Percentiles rank a stretch among this genome's conserved stretches.
These are phyloP conservation scores for Ifrita kowaldi DNA, from an alignment of 2,113 vertebrate species.

Conservation along the genomic window DNA sequence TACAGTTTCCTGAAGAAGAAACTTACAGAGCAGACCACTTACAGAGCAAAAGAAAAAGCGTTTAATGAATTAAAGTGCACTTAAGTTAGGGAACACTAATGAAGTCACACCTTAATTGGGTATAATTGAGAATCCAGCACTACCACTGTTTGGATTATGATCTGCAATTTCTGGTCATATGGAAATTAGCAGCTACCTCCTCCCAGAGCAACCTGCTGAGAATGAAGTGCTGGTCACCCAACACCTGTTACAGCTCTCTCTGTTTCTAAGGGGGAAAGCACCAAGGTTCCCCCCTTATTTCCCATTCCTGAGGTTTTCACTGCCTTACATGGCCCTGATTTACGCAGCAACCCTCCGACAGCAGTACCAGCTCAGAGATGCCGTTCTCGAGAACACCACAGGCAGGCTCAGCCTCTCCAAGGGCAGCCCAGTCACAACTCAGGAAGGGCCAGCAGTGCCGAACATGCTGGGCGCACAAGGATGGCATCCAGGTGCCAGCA, in stretches of 20 bases:
- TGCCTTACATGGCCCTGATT: background rate
- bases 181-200: background rate
- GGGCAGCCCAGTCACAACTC: background rate
- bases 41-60: background rate
- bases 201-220: background rate
- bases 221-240: background rate
- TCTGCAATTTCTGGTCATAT: background rate
- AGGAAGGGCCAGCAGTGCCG: rapidly evolving
- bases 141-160: background rate
- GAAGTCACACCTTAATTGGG: background rate
- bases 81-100: background rate
- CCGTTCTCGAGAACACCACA: rapidly evolving
- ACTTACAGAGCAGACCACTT: background rate
- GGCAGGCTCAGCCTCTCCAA: background rate
- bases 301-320: background rate
- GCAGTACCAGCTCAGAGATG: background rate
- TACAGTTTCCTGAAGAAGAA: background rate
- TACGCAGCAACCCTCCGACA: rapidly evolving
- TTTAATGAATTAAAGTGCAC: background rate
- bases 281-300: background rate
- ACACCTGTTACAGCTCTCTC: background rate
- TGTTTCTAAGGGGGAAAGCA: background rate
- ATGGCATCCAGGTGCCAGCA: rapidly evolving
- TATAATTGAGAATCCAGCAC: background rate
- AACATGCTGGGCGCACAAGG: rapidly evolving